These are phyloP conservation scores for Onychomys torridus DNA, from an alignment of 2,797 vertebrate genomes.

Conservation along the genomic window DNA sequence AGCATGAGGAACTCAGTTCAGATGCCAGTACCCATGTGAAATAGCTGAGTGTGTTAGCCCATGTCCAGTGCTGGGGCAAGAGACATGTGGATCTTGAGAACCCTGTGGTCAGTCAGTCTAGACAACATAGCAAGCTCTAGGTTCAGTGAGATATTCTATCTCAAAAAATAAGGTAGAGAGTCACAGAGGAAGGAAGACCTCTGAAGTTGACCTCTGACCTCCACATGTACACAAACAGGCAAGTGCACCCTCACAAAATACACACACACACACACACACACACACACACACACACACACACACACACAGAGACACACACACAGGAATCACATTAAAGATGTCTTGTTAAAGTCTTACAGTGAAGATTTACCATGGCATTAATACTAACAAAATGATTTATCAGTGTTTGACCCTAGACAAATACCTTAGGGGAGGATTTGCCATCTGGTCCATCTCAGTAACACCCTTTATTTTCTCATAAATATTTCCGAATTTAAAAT, in stretches of 20 bases:
- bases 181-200: not conserved
- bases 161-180: not conserved
- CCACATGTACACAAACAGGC: not conserved
- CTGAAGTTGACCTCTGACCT: not conserved
- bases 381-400: not conserved
- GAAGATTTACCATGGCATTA: not conserved
- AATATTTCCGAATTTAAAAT: not conserved
- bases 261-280: not conserved
- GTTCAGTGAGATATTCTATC: not conserved
- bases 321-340: not conserved
- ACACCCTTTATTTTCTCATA: not conserved
- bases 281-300: not conserved
- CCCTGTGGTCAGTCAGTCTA: not conserved
- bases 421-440: not conserved
- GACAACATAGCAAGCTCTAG: not conserved
- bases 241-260: not conserved
- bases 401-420: not conserved
- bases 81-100: not conserved
- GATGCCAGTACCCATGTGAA: not conserved
- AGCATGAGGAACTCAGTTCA: too few relatives aligned
- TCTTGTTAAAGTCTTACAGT: not conserved
- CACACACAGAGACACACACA: too few relatives aligned
- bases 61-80: not conserved
- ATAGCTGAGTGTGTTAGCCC: not conserved
- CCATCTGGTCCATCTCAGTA: not conserved